These are phyloP conservation scores for Eupithecia abbreviata DNA, from an alignment of 2,888 invertebrate genomes.

Conservation along the genomic window DNA sequence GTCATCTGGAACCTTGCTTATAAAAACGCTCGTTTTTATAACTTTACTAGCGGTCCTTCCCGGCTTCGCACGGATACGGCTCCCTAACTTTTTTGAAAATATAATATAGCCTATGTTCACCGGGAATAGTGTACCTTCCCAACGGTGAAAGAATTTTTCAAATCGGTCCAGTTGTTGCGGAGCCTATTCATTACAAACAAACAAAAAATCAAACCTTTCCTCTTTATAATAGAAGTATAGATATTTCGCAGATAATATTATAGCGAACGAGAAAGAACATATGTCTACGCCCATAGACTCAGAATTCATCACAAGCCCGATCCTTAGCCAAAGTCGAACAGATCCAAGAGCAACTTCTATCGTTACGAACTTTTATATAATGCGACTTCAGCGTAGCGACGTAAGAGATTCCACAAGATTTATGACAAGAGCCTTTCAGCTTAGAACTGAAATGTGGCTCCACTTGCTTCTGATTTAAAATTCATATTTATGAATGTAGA, in stretches of 20 bases:
- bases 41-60: too few relatives aligned
- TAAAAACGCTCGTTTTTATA: too few relatives aligned
- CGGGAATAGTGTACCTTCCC: too few relatives aligned
- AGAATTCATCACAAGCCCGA: conserved; percentile 14
- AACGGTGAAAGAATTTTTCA: too few relatives aligned
- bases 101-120: too few relatives aligned
- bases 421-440: conserved; percentile 52
- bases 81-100: too few relatives aligned
- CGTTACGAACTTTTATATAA: conserved; percentile 74
- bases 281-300: background rate
- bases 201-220: too few relatives aligned
- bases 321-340: conserved; percentile 49
- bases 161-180: too few relatives aligned
- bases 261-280: conserved; percentile 3
- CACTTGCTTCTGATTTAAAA: conserved; percentile 38
- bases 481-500: background rate
- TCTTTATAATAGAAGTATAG: too few relatives aligned
- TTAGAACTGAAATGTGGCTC: conserved; percentile 44
- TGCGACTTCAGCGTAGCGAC: conserved; percentile 58
- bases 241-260: background rate
- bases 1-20: too few relatives aligned
- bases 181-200: too few relatives aligned
- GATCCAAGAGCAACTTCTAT: conserved; percentile 69
- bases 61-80: too few relatives aligned
- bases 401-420: conserved; percentile 66